phyloP scores from a whole-genome alignment of 1,140 invertebrate genomes.

The Pararge aegeria region DNA sequence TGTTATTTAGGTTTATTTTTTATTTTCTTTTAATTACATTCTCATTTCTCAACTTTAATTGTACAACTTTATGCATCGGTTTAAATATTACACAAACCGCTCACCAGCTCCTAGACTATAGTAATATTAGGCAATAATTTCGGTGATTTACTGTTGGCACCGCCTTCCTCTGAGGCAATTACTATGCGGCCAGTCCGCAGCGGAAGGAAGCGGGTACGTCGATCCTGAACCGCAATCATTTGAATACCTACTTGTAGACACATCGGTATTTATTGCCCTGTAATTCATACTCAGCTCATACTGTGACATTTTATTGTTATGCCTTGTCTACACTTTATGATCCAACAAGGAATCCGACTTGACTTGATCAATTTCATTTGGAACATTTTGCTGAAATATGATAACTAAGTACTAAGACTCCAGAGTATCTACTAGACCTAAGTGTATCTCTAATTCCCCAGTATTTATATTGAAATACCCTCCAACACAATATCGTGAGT shows the following conservation, averaged over 20 bases:
- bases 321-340: not conserved
- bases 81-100: no score
- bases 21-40: no score
- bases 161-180: constrained; percentile 65
- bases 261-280: constrained; percentile 61
- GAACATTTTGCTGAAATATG: no score
- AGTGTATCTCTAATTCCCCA: no score
- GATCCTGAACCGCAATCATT: constrained; percentile 69
- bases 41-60: no score
- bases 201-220: constrained; percentile 71
- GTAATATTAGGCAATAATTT: constrained; percentile 75
- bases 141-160: constrained; percentile 64
- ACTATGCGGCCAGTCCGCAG: constrained; percentile 59
- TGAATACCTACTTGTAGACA: constrained; percentile 68
- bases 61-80: no score
- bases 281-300: constrained; percentile 54
- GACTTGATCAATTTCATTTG: constrained; percentile 24
- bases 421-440: no score
- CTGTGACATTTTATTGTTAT: constrained; percentile 60
- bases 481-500: no score
- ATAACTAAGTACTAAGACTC: no score
- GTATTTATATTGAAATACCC: no score
- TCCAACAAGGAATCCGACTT: not conserved
- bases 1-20: no score
- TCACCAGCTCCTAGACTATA: constrained; percentile 15